Percentiles rank a stretch among this genome's conserved stretches.
These are phyloP conservation scores for Struthio camelus DNA, from an alignment of 2,113 vertebrate genomes.

Conservation along the genomic window DNA sequence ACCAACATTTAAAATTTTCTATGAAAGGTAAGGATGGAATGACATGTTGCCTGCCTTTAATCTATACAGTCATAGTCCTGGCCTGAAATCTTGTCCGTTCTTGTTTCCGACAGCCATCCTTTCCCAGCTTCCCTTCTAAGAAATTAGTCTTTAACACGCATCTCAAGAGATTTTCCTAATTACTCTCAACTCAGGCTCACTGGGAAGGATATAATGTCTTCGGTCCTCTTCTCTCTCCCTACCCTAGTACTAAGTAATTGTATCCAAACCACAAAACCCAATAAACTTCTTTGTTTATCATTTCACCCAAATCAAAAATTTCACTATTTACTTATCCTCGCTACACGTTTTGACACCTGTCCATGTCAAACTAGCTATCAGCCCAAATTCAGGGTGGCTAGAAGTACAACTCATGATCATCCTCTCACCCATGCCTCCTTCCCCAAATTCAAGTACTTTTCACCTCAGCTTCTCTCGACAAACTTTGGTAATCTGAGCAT, in stretches of 20 bases:
- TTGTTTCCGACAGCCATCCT: not conserved
- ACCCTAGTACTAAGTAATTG: not conserved
- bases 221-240: not conserved
- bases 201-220: not conserved
- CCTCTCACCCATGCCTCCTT: not conserved
- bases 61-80: not conserved
- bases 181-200: not conserved
- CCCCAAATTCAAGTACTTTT: not conserved
- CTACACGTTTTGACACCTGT: not conserved
- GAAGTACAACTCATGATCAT: too few species aligned
- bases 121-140: not conserved
- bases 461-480: not conserved
- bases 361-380: not conserved
- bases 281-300: not conserved
- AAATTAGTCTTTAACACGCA: not conserved
- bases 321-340: not conserved
- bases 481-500: not conserved
- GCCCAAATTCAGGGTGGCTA: too few species aligned
- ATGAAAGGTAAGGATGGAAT: not conserved
- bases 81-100: not conserved
- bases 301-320: not conserved
- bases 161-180: not conserved
- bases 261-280: not conserved
- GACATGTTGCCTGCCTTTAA: not conserved
- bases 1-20: not conserved